phyloP scores from a whole-genome alignment of 2,888 invertebrate genomes.

The Empis stercorea region DNA sequence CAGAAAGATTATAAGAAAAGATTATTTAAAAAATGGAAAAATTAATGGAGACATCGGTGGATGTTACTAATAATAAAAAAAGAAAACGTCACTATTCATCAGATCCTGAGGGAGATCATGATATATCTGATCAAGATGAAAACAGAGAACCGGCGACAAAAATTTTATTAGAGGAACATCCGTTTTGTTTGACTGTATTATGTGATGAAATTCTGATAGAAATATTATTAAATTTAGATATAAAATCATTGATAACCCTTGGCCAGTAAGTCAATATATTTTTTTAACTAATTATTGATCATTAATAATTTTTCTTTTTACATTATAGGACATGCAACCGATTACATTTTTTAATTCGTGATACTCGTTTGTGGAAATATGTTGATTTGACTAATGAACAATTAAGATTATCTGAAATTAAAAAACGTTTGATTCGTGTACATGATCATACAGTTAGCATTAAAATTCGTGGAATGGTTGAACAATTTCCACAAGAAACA shows the following conservation, averaged over 20 bases:
- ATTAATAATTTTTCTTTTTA: not conserved
- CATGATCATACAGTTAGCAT: constrained; percentile 26
- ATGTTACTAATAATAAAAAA: not conserved
- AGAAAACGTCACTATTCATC: not conserved
- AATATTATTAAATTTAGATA: constrained; percentile 31
- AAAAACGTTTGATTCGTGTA: constrained; percentile 24
- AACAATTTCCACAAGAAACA: constrained; percentile 18
- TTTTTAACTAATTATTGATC: not conserved
- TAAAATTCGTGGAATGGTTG: constrained; percentile 26
- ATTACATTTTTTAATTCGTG: constrained; percentile 26
- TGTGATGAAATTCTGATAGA: constrained; percentile 32
- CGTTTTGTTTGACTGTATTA: constrained; percentile 20
- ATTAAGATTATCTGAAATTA: constrained; percentile 23
- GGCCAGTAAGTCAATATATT: constrained; percentile 23
- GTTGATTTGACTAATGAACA: constrained; percentile 27
- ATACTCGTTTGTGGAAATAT: constrained; percentile 30
- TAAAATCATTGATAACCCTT: constrained; percentile 25
- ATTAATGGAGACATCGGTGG: not conserved
- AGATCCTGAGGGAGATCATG: not conserved
- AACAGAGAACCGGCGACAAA: constrained; percentile 13
- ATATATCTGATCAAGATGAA: constrained; percentile 7
- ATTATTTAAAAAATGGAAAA: too few species aligned
- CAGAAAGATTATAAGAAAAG: too few species aligned
- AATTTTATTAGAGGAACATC: constrained; percentile 11
- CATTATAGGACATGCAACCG: constrained; percentile 27